A percentile compares a stretch with the other conserved stretches of the same genome.
These are phyloP conservation scores for Fregetta grallaria DNA, from an alignment of 2,113 vertebrate genomes.

Conservation along the genomic window DNA sequence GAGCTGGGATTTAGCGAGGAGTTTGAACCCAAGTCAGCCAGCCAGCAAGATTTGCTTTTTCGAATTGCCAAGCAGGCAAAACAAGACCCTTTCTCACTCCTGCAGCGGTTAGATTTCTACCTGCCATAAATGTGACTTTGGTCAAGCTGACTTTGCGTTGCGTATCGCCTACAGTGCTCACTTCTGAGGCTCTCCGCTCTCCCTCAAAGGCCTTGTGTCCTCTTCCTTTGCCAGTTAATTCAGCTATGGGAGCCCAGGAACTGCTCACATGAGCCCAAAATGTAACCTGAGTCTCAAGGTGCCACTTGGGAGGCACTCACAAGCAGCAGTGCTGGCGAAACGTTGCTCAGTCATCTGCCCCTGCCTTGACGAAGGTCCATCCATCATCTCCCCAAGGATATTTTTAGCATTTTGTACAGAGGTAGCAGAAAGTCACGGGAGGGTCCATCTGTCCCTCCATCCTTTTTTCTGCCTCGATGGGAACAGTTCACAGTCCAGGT, in stretches of 20 bases:
- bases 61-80: neutral
- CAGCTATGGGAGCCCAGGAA: neutral
- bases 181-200: neutral
- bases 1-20: neutral
- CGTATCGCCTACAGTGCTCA: rapidly evolving
- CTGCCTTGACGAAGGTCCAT: neutral
- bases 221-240: neutral
- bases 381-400: neutral
- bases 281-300: neutral
- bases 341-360: neutral
- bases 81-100: neutral
- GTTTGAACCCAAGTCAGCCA: neutral
- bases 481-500: neutral
- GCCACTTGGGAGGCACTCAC: neutral
- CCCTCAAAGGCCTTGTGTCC: neutral
- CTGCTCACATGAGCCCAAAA: neutral
- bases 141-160: too few relatives aligned
- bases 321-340: neutral
- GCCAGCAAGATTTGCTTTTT: neutral
- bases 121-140: neutral
- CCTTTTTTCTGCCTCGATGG: rapidly evolving
- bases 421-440: neutral
- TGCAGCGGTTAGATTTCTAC: neutral
- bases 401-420: neutral
- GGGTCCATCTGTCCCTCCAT: neutral